Conservation (phyloP, 2,888 invertebrate species). For the Blera fallax region DNA sequence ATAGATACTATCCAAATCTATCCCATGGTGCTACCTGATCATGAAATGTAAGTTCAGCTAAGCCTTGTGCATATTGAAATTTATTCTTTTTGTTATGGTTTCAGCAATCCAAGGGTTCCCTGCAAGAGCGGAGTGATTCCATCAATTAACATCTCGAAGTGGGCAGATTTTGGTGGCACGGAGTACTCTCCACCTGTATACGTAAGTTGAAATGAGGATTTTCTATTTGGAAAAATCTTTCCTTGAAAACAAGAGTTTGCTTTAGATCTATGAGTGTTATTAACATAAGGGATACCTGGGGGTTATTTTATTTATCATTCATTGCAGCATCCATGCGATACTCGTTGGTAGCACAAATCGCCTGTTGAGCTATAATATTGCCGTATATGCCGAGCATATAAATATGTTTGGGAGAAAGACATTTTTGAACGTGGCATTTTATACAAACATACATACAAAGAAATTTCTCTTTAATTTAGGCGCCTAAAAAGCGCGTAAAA, state of each 20-base stretch:
- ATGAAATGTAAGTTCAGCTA: slow-evolving; percentile 90
- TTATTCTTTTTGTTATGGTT: slow-evolving; percentile 72
- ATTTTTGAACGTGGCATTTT: too few relatives aligned
- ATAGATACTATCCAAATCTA: slow-evolving; percentile 95
- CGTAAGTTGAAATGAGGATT: slow-evolving; percentile 84
- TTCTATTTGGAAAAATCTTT: not conserved
- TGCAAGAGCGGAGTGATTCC: slow-evolving; percentile 94
- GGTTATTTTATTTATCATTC: too few relatives aligned
- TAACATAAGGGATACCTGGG: too few relatives aligned
- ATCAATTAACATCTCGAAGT: slow-evolving; percentile 92
- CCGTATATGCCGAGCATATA: too few relatives aligned
- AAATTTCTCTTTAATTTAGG: too few relatives aligned
- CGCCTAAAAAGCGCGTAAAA: too few relatives aligned
- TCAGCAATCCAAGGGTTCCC: slow-evolving; percentile 95
- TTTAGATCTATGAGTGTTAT: not conserved
- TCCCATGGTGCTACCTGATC: slow-evolving; percentile 95
- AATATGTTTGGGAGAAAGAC: too few relatives aligned
- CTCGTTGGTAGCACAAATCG: too few relatives aligned
- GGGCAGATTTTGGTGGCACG: slow-evolving; percentile 89
- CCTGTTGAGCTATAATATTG: too few relatives aligned
- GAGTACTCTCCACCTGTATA: slow-evolving; percentile 84
- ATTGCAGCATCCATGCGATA: too few relatives aligned
- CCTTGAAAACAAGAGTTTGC: not conserved
- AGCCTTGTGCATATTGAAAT: not conserved
- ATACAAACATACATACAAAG: too few relatives aligned